Base-by-base conservation (phyloP, 2,888 invertebrate genomes). In the Machimus atricapillus region DNA sequence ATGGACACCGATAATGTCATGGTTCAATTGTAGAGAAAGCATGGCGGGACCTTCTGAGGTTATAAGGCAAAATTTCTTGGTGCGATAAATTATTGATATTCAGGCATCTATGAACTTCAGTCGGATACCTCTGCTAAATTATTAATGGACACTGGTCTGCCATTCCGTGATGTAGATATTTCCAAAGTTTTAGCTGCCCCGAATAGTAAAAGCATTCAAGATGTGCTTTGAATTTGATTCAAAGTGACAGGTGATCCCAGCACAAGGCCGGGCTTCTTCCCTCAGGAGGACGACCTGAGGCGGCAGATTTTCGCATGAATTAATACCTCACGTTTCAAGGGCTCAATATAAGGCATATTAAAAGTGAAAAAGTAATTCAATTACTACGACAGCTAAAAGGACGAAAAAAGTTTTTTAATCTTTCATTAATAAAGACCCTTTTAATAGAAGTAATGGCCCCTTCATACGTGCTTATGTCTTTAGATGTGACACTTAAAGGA, bases 1-100 rank as follows among this genome's bases (percentile, higher is more conserved):
- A 37, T 76, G 16, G 76, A 76, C 40, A 76, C 40, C 40, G 76
- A 76, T 76, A 76, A 76, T 76, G 76, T 76, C 76, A 76, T 37
- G 76, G 76, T 76, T 76, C 76, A 76, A 76, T 76, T 76, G 76
- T 76, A 40, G n/a, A 37, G 37, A 34, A 37, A 14, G 34, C 16
- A 34, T 76, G 9, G 37, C 76, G 76, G 37, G 76, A 3, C 34
- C n/a, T 27, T 7, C 7, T 37, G 37, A 76, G 76, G 40, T 19
- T 76, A 76, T 76, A 40, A 76, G 66, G 66, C 66, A 66, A 66
- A 66, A 66, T 23, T 66, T 66, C 66, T 56, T 66, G 66, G 66
- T 66, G 66, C 66, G 23, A 66, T 66, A 66, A 66, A 66, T 66
- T 66, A 66, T 66, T 66, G 66, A 66, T 66, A 66, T 66, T 23